Base-by-base conservation (phyloP, 1,140 invertebrate species). In the Drosophila obscura region DNA sequence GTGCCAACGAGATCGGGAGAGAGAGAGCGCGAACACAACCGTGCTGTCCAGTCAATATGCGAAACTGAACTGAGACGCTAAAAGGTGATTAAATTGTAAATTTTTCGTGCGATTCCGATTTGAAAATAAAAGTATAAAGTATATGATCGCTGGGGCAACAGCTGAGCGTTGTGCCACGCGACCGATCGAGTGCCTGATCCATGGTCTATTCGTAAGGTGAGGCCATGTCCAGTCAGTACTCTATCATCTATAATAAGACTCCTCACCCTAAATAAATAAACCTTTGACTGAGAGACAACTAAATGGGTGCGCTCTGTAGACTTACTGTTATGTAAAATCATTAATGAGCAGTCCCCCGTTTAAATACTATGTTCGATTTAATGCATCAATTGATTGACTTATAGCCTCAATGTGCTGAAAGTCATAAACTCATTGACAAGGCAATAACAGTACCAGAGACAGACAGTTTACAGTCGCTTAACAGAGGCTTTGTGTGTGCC, bases 41-140 rank as follows among this genome's bases (percentile, higher is more conserved):
- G 83, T 61, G 46, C 66, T 88, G 82, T 66, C 63, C 79, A 68
- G 66, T 82, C 75, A 75, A 68, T 74, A 68, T 61, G 63, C 83
- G 75, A 87, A 76, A 87, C 82, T 88, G 82, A 85, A 77, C 66
- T 69, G 69, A 58, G 73, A 72, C 71, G 72, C 83, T 64, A 66
- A 76, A 76, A 69, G 66, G 75, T 79, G 78, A 87, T 87, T 82
- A 82, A 87, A 75, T 73, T 82, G 66, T 77, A 87, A 77, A 74
- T 76, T 69, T 68, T 85, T 49, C 72, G 69, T 22, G 60, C 46
- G 51, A 64, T 73, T 73, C 39, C 48, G 68, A 78, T 87, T 87
- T 75, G 51, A 88, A 87, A 88, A 87, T 88, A 75, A 87, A 87
- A 87, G 69, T 76, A 55, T 53, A 48, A 39, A 39, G 11, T 13